phyloP scores from a whole-genome alignment of 2,113 vertebrate species.

The Elgaria multicarinata region DNA sequence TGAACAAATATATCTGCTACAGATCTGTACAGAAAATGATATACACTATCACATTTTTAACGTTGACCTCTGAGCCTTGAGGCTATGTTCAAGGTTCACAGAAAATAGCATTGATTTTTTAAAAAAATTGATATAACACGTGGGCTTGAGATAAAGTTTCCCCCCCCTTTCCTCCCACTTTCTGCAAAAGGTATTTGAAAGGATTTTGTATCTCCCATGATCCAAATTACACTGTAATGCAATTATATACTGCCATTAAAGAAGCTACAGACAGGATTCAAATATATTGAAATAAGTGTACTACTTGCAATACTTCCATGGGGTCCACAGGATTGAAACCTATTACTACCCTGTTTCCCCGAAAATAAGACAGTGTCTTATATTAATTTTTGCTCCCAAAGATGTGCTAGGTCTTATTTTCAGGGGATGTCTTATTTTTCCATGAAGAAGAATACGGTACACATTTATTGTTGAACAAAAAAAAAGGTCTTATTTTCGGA shows the following conservation, averaged over 20 bases:
- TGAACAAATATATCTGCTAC: conserved; percentile 25
- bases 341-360: too few species aligned
- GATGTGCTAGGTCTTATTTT: too few species aligned
- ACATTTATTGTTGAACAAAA: too few species aligned
- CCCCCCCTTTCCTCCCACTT: not conserved
- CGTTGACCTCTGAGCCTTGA: conserved; percentile 22
- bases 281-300: conserved; percentile 27
- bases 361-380: too few species aligned
- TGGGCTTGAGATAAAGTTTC: not conserved
- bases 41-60: conserved; percentile 23
- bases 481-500: too few species aligned
- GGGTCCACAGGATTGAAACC: not conserved
- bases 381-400: too few species aligned
- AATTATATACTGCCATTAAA: not conserved
- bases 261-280: conserved; percentile 24
- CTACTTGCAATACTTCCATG: not conserved
- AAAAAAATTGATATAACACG: not conserved
- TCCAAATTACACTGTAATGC: too few species aligned
- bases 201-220: not conserved
- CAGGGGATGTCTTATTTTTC: too few species aligned
- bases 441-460: too few species aligned
- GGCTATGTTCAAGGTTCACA: conserved; percentile 40
- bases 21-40: conserved; percentile 22
- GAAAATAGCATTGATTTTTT: conserved; percentile 38
- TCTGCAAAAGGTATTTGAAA: not conserved